These are phyloP conservation scores for Microcebus griseorufus DNA, from an alignment of 2,113 vertebrate genomes.

Conservation along the genomic window DNA sequence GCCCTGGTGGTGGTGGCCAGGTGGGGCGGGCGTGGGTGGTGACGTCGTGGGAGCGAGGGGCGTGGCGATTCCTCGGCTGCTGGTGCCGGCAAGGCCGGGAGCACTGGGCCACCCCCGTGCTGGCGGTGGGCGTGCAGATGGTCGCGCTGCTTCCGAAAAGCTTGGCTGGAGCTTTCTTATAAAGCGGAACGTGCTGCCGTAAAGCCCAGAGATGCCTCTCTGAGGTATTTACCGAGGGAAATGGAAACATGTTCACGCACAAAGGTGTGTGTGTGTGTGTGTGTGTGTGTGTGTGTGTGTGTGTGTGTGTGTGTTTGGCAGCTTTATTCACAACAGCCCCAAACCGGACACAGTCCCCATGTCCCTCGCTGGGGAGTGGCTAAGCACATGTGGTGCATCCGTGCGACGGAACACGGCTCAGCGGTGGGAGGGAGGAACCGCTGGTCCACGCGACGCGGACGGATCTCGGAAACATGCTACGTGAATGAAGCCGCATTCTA, in stretches of 20 bases:
- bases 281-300: not conserved
- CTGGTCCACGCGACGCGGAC: not conserved
- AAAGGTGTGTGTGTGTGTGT: not conserved
- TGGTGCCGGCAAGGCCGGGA: not conserved
- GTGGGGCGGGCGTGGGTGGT: not conserved
- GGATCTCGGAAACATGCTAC: not conserved
- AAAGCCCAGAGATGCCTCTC: fast-evolving
- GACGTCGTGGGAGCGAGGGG: not conserved
- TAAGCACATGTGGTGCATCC: too few relatives aligned
- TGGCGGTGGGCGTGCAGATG: fast-evolving
- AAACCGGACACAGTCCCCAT: not conserved
- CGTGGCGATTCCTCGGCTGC: too few relatives aligned
- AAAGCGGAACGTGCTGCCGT: fast-evolving
- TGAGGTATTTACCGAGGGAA: not conserved
- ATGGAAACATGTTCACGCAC: not conserved
- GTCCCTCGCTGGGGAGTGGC: not conserved
- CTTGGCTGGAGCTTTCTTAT: not conserved
- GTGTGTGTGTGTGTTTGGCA: not conserved
- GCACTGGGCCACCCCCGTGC: fast-evolving
- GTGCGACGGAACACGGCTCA: fast-evolving
- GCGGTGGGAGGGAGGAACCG: not conserved
- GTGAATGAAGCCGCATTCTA: not conserved
- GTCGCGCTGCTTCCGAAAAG: not conserved
- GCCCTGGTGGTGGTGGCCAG: fast-evolving
- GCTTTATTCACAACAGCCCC: not conserved